A percentile compares a stretch with the other conserved stretches of the same genome.
phyloP scores from a whole-genome alignment of 2,888 invertebrate species.

The Archips crataeganus region DNA sequence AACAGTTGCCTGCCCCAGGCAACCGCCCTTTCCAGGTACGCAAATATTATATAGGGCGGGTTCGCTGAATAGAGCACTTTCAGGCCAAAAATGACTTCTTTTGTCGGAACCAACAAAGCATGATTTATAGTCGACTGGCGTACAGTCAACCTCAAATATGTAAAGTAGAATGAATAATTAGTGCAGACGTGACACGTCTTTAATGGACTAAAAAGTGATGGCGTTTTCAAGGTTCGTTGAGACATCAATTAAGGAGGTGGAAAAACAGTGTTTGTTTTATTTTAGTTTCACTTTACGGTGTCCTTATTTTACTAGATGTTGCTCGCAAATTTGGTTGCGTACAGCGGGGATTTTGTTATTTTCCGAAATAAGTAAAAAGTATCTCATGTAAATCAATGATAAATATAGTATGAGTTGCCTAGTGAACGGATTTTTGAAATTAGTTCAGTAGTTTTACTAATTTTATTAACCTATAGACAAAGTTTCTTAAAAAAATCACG shows the following conservation, averaged over 20 bases:
- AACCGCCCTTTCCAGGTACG: constrained; percentile 46
- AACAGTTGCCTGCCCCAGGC: constrained; percentile 9
- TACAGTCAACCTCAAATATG: constrained; percentile 41
- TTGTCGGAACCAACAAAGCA: constrained; percentile 77
- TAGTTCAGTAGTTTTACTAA: too few relatives aligned
- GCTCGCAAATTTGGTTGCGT: too few relatives aligned
- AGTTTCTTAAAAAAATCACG: too few relatives aligned
- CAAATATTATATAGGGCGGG: constrained; percentile 61
- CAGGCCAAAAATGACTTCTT: constrained; percentile 79
- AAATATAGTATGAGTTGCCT: too few relatives aligned
- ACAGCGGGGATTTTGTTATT: too few relatives aligned
- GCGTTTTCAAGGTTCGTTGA: constrained; percentile 26
- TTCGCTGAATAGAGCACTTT: constrained; percentile 70
- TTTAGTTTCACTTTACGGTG: neutral
- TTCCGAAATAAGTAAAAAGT: too few relatives aligned
- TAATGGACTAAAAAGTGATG: constrained; percentile 27
- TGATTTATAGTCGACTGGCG: constrained; percentile 64
- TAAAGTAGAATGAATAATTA: constrained; percentile 42
- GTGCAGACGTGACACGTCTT: constrained; percentile 40
- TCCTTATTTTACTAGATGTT: too few relatives aligned
- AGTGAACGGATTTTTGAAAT: too few relatives aligned
- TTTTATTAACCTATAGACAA: too few relatives aligned
- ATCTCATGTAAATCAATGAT: too few relatives aligned
- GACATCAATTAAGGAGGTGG: constrained; percentile 23
- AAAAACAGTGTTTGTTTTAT: neutral